Conservation (phyloP, 2,888 invertebrate species). For the Vanessa cardui region DNA sequence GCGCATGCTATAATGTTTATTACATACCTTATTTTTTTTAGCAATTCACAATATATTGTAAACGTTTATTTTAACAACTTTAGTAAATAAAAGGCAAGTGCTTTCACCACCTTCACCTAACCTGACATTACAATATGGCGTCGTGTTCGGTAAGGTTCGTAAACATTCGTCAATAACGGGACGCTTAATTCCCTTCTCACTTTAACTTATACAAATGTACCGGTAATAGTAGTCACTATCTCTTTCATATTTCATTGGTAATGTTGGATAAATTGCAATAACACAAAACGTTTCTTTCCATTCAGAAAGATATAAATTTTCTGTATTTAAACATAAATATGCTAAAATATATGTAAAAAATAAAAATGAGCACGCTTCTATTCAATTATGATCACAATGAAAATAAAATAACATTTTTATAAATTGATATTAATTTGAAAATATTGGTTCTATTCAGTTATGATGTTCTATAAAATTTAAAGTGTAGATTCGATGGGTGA, state of each 20-base stretch:
- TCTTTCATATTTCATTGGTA: not conserved
- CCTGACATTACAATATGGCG: constrained; percentile 79
- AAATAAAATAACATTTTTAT: no score
- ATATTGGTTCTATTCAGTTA: no score
- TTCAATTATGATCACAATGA: no score
- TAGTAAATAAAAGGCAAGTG: constrained; percentile 47
- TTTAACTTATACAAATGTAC: constrained; percentile 21
- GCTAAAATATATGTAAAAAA: no score
- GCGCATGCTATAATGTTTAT: constrained; percentile 12
- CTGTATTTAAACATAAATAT: no score
- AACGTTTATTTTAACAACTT: constrained; percentile 51
- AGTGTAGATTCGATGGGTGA: no score
- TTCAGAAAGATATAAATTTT: not conserved
- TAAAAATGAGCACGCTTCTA: no score
- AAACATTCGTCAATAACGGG: constrained; percentile 44
- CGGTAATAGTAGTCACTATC: constrained; percentile 16
- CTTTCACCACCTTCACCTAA: constrained; percentile 63
- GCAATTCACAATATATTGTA: constrained; percentile 51
- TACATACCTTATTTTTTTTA: constrained; percentile 59
- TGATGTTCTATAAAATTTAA: no score
- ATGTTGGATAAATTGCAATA: constrained; percentile 14
- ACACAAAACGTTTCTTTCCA: constrained; percentile 29
- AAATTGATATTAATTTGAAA: no score
- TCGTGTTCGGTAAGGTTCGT: constrained; percentile 54
- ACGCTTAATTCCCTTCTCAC: constrained; percentile 46